Conservation (phyloP, 2,797 vertebrate species). For the Microcaecilia unicolor region DNA sequence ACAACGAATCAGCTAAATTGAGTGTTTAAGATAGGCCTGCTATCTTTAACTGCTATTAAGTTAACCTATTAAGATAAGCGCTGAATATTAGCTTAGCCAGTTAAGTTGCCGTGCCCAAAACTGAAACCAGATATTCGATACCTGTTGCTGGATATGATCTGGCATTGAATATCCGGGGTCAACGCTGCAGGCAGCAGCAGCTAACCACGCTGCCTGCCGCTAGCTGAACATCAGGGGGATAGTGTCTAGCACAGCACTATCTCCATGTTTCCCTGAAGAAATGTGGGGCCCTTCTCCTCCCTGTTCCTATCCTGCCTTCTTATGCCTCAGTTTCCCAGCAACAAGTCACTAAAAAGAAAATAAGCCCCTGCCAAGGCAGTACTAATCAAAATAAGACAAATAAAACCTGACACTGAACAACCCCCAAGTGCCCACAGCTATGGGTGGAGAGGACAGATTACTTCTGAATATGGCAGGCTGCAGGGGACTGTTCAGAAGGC, state of each 20-base stretch:
- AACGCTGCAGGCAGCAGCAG: too few species aligned
- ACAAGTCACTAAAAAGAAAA: conserved; percentile 58
- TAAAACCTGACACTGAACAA: conserved; percentile 66
- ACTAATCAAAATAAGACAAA: conserved; percentile 64
- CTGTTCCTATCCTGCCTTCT: conserved; percentile 21
- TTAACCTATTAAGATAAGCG: too few species aligned
- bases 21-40: too few species aligned
- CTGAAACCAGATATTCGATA: too few species aligned
- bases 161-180: too few species aligned
- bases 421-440: conserved; percentile 46
- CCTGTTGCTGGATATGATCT: too few species aligned
- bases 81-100: too few species aligned
- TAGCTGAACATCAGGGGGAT: too few species aligned
- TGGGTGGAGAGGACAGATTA: conserved; percentile 43
- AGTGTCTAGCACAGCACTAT: neutral
- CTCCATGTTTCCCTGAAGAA: conserved; percentile 6
- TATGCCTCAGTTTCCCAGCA: conserved; percentile 49
- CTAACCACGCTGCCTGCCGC: too few species aligned
- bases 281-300: conserved; percentile 11
- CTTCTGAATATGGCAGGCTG: conserved; percentile 40
- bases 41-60: too few species aligned
- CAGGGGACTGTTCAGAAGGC: conserved; percentile 2
- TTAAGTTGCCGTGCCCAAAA: too few species aligned
- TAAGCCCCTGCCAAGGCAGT: conserved; percentile 52
- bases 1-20: too few species aligned